These are phyloP conservation scores for Cynopterus sphinx DNA, from an alignment of 2,797 vertebrate species.

Conservation along the genomic window DNA sequence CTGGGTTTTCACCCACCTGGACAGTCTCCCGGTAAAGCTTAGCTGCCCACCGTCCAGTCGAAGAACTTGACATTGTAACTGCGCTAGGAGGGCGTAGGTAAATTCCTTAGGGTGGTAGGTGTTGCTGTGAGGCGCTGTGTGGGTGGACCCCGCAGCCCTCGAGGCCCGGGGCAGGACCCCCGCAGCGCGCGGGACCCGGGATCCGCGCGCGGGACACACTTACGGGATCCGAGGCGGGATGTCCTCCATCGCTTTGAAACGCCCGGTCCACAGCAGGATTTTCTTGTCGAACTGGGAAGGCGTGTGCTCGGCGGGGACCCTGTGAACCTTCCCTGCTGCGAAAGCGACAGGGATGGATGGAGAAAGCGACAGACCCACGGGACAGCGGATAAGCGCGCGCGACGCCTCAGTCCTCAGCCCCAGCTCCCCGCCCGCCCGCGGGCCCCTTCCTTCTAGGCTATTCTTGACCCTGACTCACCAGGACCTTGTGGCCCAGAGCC, in stretches of 20 bases:
- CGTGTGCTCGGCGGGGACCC: conserved; percentile 81
- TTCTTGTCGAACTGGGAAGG: conserved; percentile 86
- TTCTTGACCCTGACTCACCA: neutral
- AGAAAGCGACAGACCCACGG: neutral
- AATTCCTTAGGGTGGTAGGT: neutral
- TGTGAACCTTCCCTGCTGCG: conserved; percentile 76
- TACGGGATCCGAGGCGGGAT: conserved; percentile 85
- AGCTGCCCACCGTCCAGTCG: too few relatives aligned
- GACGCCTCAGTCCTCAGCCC: neutral
- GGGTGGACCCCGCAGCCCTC: neutral
- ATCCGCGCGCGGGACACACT: conserved; percentile 10
- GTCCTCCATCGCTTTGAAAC: conserved; percentile 85
- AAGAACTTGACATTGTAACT: neutral
- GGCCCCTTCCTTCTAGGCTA: too few relatives aligned
- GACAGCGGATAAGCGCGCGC: rapidly evolving
- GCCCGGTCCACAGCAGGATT: conserved; percentile 86
- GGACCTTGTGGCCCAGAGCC: neutral
- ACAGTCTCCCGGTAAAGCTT: neutral
- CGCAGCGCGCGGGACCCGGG: rapidly evolving
- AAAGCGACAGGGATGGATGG: neutral
- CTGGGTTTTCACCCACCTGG: neutral
- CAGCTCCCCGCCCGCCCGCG: rapidly evolving
- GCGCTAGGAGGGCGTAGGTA: neutral
- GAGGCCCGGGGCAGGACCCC: neutral
- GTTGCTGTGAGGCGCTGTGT: rapidly evolving